Conservation (phyloP, 2,888 invertebrate species). For the Eulithis testata region DNA sequence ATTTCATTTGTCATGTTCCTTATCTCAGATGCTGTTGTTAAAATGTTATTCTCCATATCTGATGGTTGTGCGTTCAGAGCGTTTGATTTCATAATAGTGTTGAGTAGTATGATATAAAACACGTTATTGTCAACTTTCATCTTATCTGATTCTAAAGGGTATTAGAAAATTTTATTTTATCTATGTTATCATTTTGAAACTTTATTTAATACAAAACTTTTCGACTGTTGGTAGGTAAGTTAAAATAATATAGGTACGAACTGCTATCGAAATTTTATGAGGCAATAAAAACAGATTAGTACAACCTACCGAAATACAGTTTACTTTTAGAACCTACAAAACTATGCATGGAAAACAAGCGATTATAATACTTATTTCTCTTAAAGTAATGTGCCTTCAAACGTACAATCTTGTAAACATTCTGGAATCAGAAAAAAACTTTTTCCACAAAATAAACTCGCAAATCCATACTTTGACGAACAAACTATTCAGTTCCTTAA, state of each 20-base stretch:
- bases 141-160: background rate
- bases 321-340: background rate
- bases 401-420: constrained; percentile 26
- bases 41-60: constrained; percentile 48
- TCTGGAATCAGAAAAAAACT: constrained; percentile 38
- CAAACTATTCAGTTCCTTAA: constrained; percentile 48
- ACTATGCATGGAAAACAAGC: constrained; percentile 29
- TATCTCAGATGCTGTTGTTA: constrained; percentile 49
- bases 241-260: background rate
- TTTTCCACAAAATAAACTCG: constrained; percentile 43
- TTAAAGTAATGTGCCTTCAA: constrained; percentile 34
- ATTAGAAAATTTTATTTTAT: background rate
- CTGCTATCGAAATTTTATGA: constrained; percentile 22
- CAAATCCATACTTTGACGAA: constrained; percentile 48
- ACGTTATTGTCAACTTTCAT: constrained; percentile 28
- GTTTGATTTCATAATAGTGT: constrained; percentile 28
- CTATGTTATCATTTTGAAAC: background rate
- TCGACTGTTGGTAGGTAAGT: background rate
- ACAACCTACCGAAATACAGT: background rate
- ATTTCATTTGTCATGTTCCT: constrained; percentile 56
- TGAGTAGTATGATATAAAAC: constrained; percentile 34
- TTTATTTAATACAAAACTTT: too few relatives aligned
- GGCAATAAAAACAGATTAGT: constrained; percentile 4
- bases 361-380: constrained; percentile 23
- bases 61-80: constrained; percentile 48